These are phyloP conservation scores for Sterna hirundo DNA, from an alignment of 2,113 vertebrate genomes.

Conservation along the genomic window DNA sequence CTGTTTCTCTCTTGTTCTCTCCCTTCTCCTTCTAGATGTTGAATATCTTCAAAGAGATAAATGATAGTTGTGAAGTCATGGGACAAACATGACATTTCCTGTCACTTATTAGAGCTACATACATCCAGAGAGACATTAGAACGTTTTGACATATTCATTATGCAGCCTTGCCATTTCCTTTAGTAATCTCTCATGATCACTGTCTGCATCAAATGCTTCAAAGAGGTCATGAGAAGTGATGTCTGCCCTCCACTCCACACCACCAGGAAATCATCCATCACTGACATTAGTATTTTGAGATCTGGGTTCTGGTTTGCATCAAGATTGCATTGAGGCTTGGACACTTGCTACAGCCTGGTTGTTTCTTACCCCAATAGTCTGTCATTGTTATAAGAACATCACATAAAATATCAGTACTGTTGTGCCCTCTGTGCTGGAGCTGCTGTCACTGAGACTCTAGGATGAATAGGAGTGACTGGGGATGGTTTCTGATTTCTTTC, in stretches of 20 bases:
- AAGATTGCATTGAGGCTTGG: neutral
- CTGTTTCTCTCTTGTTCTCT: neutral
- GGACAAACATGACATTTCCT: neutral
- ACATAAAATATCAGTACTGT: neutral
- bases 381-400: neutral
- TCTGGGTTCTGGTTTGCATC: neutral
- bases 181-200: neutral
- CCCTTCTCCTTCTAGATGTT: neutral
- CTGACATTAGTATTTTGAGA: neutral
- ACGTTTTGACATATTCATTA: neutral
- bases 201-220: neutral
- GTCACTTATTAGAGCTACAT: neutral
- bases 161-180: neutral
- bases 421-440: neutral
- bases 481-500: slow-evolving; percentile 4
- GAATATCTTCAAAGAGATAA: neutral
- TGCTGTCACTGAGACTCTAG: neutral
- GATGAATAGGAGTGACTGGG: neutral
- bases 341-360: neutral
- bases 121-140: neutral
- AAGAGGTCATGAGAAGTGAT: neutral
- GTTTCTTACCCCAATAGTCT: neutral
- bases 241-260: neutral
- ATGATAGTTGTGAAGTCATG: neutral
- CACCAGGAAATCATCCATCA: neutral